phyloP scores from a whole-genome alignment of 2,888 invertebrate species.

The Synanthedon myopaeformis region DNA sequence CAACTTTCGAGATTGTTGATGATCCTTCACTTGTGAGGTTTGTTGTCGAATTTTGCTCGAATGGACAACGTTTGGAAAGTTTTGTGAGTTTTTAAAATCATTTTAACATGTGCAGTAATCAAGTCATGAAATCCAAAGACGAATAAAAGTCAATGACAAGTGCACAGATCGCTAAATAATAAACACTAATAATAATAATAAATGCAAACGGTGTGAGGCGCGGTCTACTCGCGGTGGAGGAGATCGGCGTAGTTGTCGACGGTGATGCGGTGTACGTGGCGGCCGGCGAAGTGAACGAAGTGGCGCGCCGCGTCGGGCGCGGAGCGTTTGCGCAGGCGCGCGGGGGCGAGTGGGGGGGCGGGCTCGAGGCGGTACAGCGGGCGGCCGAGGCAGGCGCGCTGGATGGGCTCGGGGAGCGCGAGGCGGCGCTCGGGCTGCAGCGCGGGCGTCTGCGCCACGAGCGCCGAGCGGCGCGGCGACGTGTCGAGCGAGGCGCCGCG shows the following conservation, averaged over 20 bases:
- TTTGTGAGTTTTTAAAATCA: no score
- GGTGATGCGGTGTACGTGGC: slow-evolving; percentile 78
- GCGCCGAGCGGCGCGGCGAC: slow-evolving; percentile 78
- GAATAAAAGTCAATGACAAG: no score
- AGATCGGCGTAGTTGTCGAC: slow-evolving; percentile 78
- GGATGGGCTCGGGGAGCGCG: slow-evolving; percentile 25
- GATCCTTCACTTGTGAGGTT: no score
- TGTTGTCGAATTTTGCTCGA: no score
- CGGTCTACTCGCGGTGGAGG: slow-evolving; percentile 53
- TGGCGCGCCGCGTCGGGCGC: slow-evolving; percentile 57
- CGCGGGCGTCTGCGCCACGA: slow-evolving; percentile 80
- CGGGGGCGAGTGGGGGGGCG: not conserved
- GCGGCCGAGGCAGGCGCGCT: slow-evolving; percentile 7
- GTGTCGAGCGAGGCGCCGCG: slow-evolving; percentile 87
- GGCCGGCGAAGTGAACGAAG: slow-evolving; percentile 84
- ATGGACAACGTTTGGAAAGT: no score
- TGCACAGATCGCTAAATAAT: no score
- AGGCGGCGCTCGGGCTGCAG: slow-evolving; percentile 45
- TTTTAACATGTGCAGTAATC: no score
- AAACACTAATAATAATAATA: no score
- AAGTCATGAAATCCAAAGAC: no score
- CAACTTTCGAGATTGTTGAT: no score
- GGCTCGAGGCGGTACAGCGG: slow-evolving; percentile 3
- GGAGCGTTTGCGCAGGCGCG: slow-evolving; percentile 65
- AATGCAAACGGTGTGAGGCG: no score